Evolutionary conservation across 2,797 vertebrate genomes (phyloP), one percentile per base, ranked within the genome.

Genomic region (Amazona finschi): DNA sequence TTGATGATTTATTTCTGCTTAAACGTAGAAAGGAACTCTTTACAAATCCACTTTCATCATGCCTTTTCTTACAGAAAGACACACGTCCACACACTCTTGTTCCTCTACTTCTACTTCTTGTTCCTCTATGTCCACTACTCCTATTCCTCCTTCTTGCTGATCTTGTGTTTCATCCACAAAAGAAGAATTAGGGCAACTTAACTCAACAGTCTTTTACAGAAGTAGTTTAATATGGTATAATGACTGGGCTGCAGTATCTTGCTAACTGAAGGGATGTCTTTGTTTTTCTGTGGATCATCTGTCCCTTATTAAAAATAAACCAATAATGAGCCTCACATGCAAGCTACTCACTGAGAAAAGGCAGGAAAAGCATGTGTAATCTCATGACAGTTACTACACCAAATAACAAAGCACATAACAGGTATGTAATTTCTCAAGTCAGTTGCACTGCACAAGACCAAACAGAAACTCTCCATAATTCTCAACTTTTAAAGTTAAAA

Each of bases 401-500:
- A 64, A 69, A 57, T 33, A 82, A 58, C 86, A 87, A 81, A 88
- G 87, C 69, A 74, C 89, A 1, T 21, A 72, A 75, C 62, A 91
- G 60, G 47, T 53, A 55, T 11, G 22, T 41, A n/a, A 81, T 41
- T 89, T 86, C 80, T 81, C 73, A 72, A 91, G 81, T 93, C 91
- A 47, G 47, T 74, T 91, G 75, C 94, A 97, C 96, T 97, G 97
- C 97, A 98, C 97, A 98, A 96, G 95, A 95, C 61, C 97, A 97
- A 97, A 97, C 97, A 95, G 71, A 94, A 94, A 88, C 92, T 94
- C 71, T 81, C 87, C 86, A 86, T 94, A 96, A 97, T 95, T 93
- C 80, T 90, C 96, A 96, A 88, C 76, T 85, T 16, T 97, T 97
- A 61, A 93, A 81, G 93, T 95, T 95, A 90, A 85, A 90, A 85